Evolutionary conservation across 2,797 vertebrate genomes (phyloP).

Genomic region (Potorous gilbertii): DNA sequence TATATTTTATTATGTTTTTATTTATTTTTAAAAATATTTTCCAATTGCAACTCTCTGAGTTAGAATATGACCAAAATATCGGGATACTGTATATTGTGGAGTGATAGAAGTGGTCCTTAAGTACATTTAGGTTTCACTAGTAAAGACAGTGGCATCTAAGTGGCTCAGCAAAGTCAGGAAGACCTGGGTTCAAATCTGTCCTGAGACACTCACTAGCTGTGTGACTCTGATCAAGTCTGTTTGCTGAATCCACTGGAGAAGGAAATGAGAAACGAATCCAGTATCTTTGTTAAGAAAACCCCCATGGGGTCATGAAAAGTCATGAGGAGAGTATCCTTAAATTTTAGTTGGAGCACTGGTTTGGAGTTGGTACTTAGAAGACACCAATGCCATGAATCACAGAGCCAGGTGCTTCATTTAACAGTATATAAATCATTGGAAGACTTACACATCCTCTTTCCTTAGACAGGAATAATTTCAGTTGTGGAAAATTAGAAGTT

Average conservation of each 20-base stretch:
- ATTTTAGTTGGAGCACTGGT: conserved; percentile 24
- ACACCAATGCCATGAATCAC: background rate
- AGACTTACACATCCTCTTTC: background rate
- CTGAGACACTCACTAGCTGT: too few relatives aligned
- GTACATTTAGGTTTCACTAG: conserved; percentile 32
- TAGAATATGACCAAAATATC: background rate
- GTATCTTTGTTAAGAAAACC: too few relatives aligned
- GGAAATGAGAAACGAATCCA: too few relatives aligned
- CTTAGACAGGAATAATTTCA: conserved; percentile 7
- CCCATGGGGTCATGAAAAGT: too few relatives aligned
- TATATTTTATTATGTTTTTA: background rate
- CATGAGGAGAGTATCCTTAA: conserved; percentile 21
- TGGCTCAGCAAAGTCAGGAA: too few relatives aligned
- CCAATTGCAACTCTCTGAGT: background rate
- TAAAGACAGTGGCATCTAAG: too few relatives aligned
- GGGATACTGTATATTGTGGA: background rate
- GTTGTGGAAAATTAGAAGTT: conserved; percentile 42
- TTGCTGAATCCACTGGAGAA: too few relatives aligned
- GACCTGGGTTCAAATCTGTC: too few relatives aligned
- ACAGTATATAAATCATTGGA: background rate
- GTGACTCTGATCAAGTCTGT: too few relatives aligned
- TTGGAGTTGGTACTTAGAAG: background rate
- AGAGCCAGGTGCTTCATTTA: background rate
- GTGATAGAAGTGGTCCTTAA: conserved; percentile 22
- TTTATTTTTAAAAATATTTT: background rate